A percentile compares a stretch with the other conserved stretches of the same genome.
Conservation (phyloP, 2,888 invertebrate genomes). For the Biston betularia region DNA sequence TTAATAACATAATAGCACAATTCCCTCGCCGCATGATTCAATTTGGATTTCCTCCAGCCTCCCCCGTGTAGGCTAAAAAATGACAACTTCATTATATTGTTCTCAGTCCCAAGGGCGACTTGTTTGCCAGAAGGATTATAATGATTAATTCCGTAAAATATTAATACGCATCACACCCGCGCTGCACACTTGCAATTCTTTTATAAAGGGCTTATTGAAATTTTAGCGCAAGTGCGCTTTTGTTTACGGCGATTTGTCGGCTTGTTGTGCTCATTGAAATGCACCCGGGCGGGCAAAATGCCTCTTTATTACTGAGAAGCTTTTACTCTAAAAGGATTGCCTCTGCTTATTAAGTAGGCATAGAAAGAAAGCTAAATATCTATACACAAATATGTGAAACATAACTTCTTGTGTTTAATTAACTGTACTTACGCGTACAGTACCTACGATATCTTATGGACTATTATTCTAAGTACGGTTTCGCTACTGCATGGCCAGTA, state of each 20-base stretch:
- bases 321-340: constrained; percentile 19
- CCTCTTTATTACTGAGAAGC: constrained; percentile 12
- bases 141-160: constrained; percentile 86
- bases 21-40: constrained; percentile 89
- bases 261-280: constrained; percentile 43
- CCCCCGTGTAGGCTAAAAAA: constrained; percentile 84
- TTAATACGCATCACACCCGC: constrained; percentile 83
- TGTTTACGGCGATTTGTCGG: constrained; percentile 66
- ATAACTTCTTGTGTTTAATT: not conserved
- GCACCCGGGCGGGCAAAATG: constrained; percentile 11
- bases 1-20: constrained; percentile 90
- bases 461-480: constrained; percentile 33
- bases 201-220: constrained; percentile 73
- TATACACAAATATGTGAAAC: too few species aligned
- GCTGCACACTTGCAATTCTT: constrained; percentile 76
- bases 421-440: not conserved
- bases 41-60: constrained; percentile 88
- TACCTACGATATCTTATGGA: not conserved
- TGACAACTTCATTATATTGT: constrained; percentile 87
- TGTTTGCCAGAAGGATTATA: constrained; percentile 86
- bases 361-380: not conserved
- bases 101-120: constrained; percentile 80
- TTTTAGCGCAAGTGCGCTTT: constrained; percentile 73
- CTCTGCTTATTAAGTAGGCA: not conserved
- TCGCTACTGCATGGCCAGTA: constrained; percentile 63